Percentiles rank a stretch among this genome's conserved stretches.
Evolutionary conservation across 2,888 invertebrate genomes (phyloP).

Genomic region (Sarcophaga variegata): DNA sequence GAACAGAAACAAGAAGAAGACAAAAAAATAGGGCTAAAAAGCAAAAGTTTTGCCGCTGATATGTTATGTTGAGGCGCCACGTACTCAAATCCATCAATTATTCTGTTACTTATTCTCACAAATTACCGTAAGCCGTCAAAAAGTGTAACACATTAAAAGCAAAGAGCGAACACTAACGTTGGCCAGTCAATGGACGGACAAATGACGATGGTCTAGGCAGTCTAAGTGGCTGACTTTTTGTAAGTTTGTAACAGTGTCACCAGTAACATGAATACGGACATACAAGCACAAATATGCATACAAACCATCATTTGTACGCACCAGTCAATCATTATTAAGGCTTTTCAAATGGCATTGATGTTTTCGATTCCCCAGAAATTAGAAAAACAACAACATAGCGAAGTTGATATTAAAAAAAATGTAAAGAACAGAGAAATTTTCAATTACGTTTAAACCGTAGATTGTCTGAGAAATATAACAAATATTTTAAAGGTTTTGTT

Average conservation of each 20-base stretch:
- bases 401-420: no score
- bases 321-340: slow-evolving; percentile 63
- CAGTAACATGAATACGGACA: background rate
- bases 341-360: slow-evolving; percentile 41
- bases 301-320: slow-evolving; percentile 28
- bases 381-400: background rate
- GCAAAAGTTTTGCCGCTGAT: slow-evolving; percentile 69
- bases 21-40: slow-evolving; percentile 55
- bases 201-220: slow-evolving; percentile 9
- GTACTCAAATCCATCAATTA: slow-evolving; percentile 79
- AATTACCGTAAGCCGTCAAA: slow-evolving; percentile 78
- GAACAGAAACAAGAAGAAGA: slow-evolving; percentile 51
- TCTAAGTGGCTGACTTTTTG: slow-evolving; percentile 10
- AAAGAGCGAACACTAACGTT: slow-evolving; percentile 29
- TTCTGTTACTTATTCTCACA: slow-evolving; percentile 71
- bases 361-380: slow-evolving; percentile 46
- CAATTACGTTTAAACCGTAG: no score
- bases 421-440: no score
- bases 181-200: slow-evolving; percentile 6
- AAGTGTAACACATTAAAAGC: slow-evolving; percentile 70
- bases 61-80: slow-evolving; percentile 76
- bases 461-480: no score
- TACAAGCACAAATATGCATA: no score
- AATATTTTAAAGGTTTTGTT: no score
- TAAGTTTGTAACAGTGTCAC: slow-evolving; percentile 16